Evolutionary conservation across 2,797 vertebrate species (phyloP), one percentile per base, ranked within the genome.

Genomic region (Pterois miles): DNA sequence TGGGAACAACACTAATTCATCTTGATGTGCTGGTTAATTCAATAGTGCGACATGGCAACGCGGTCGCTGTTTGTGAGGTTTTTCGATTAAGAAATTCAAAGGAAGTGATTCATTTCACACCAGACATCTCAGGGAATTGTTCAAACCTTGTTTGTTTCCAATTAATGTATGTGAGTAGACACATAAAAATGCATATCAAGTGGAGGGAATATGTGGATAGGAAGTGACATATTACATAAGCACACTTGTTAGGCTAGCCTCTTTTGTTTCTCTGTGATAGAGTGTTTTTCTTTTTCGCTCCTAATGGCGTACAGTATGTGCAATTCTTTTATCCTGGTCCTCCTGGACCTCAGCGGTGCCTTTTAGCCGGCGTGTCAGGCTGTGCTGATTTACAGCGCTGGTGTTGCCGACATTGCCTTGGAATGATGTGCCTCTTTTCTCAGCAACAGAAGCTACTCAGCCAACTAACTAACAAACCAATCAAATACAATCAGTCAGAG

Each of bases 1-100:
- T 82, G 63, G 81, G 63, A 74, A 80, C 75, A 69, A 58, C 40
- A 29, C 68, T 85, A 78, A 90, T 89, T 86, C 59, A 83, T 85
- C 62, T 70, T 65, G 70, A 87, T 82, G 70, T 36, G 59, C 46
- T 56, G 40, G 80, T 76, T 86, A 83, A 86, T 85, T 85, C 74
- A 82, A 70, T 40, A 25, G 66, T 50, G 63, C 53, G 33, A 68
- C 65, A 23, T 34, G 31, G 64, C 57, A 31, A 65, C 60, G 8
- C 9, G 11, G 67, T 22, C 16, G 46, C 36, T 29, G 66, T 75
- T 83, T 80, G 63, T 81, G 60, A 77, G 64, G 62, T 31, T 56
- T 65, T 58, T 2, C 50, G 57, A 84, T 66, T 67, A 76, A 86
- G 34, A 38, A 13, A 74, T 43, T 78, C 36, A 81, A 82, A 87